Base-by-base conservation (phyloP, 2,888 invertebrate species). In the Dioctria linearis region DNA sequence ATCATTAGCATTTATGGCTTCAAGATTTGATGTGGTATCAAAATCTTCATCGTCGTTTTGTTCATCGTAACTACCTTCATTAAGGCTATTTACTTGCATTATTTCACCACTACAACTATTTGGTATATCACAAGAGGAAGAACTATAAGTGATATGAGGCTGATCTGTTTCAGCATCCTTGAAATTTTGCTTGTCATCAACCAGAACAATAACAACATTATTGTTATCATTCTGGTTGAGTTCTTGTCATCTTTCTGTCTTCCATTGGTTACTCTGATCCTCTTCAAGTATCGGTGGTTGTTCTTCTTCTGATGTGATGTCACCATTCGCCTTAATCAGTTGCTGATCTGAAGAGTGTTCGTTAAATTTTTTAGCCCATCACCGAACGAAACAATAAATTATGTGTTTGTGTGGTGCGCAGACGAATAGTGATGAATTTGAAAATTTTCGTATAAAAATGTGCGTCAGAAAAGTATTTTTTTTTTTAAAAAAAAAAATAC, bases 81-180 rank as follows among this genome's bases (percentile, higher is more conserved):
- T 82, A 78, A 82, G 83, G 81, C 84, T 86, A 83, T 85, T 85
- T 81, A 85, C 83, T 83, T 85, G 83, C 79, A 88, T 86, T 81
- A 87, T 85, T 83, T 88, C 88, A 83, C 88, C 88, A 81, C 87
- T 88, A 82, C 88, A 86, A 85, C 88, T 88, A 85, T 86, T 88
- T 84, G 88, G 87, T 83, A 88, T 88, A 86, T 88, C 88, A 86
- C 88, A 87, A 66, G 66, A 65, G 54, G 76, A 78, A 49, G 78
- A 78, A 66, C 54, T 65, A 39, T 66, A 78, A 57, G 37, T 69
- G 54, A 79, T 79, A 57, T 79, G 69, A 43, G 69, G 39, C 13
- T 80, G 79, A 42, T 80, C 4, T 8, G 37, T 39, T 8, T 65
- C 71, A 11, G 5, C 81, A 87, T 87, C 67, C 13, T 57, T 80